These are phyloP conservation scores for Hippocampus abdominalis DNA, from an alignment of 2,113 vertebrate species.

Conservation along the genomic window DNA sequence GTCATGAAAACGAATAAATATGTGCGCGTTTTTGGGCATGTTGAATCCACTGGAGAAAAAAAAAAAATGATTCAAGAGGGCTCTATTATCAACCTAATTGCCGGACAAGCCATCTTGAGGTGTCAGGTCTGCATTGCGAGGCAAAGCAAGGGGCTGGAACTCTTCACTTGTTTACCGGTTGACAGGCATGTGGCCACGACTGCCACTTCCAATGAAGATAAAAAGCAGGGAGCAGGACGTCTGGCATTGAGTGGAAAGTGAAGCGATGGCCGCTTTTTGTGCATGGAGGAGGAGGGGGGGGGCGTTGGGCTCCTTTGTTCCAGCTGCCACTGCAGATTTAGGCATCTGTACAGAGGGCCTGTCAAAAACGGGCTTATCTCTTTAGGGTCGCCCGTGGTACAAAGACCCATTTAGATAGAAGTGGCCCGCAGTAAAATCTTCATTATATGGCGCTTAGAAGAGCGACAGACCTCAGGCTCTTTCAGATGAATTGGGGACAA, in stretches of 20 bases:
- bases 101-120: background rate
- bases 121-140: background rate
- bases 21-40: background rate
- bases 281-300: slow-evolving; percentile 31
- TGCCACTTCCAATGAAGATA: slow-evolving; percentile 18
- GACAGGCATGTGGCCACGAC: slow-evolving; percentile 20
- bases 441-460: slow-evolving; percentile 63
- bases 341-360: slow-evolving; percentile 65
- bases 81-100: background rate
- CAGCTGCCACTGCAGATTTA: slow-evolving; percentile 72
- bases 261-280: slow-evolving; percentile 44
- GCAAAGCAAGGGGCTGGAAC: background rate
- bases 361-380: slow-evolving; percentile 74
- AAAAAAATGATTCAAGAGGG: too few relatives aligned
- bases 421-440: slow-evolving; percentile 68
- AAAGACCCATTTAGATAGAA: slow-evolving; percentile 63
- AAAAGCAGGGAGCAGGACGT: slow-evolving; percentile 25
- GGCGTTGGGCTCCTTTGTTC: slow-evolving; percentile 59
- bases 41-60: background rate
- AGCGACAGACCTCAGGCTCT: slow-evolving; percentile 48
- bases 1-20: background rate
- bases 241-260: slow-evolving; percentile 44
- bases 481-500: slow-evolving; percentile 51
- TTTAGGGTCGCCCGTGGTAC: slow-evolving; percentile 57
- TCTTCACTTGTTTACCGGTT: background rate